Base-by-base conservation (phyloP, 2,113 vertebrate species). In the Gadus macrocephalus region DNA sequence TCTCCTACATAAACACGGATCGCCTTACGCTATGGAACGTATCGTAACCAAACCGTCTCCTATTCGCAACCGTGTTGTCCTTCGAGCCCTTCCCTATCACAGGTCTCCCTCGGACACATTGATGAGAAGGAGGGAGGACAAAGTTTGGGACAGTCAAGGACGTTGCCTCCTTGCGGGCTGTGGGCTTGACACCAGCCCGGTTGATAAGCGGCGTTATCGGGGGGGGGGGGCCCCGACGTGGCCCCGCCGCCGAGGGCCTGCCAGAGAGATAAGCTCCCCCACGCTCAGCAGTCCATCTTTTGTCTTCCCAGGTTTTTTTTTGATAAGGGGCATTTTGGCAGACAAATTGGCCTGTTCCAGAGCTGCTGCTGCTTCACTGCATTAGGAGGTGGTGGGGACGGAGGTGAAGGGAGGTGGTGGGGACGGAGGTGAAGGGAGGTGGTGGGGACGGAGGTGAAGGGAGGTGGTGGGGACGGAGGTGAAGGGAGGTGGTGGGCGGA, bases 311-410 rank as follows among this genome's bases (percentile, higher is more conserved):
- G 82, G 75, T 75, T 81, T 76, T 28, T 15, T n/a, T 74, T 72
- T 83, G 89, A 91, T 91, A 92, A 88, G 85, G 85, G 16, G 73
- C 72, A 67, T 78, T 81, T 85, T 83, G 66, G 80, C 72, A 78
- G 85, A 87, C 81, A 82, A 77, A 80, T 66, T 68, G 65, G 73
- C 68, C 76, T 62, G 66, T 77, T 78, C 75, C 56, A 78, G 73
- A 69, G 72, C 56, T 56, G 65, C 67, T 56, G 65, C 67, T 14
- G 12, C 42, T 49, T 14, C 14, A 53, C 49, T 63, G 42, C 60
- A 64, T 77, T 78, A 75, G 58, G 42, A 49, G 42, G 42, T 49
- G 8, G 42, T 49, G 42, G 42, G 9, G 42, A 14, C 1, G 42
- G 42, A 12, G 42, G 42, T 49, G 38, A 42, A 8, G 38, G 20